Evolutionary conservation across 2,888 invertebrate species (phyloP).

Genomic region (Euproctis similis): DNA sequence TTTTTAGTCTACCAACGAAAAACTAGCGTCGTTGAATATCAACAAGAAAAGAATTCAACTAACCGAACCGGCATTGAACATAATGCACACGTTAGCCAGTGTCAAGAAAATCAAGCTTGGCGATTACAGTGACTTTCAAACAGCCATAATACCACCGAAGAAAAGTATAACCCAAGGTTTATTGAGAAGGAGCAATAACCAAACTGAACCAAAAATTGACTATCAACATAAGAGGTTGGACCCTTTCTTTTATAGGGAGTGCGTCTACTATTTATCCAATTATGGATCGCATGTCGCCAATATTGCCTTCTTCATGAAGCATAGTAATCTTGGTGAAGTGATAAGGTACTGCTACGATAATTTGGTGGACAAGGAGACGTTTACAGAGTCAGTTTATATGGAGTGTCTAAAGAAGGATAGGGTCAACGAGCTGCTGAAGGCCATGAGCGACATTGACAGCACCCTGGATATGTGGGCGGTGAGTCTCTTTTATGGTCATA

Average conservation of each 20-base stretch:
- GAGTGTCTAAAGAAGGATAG: constrained; percentile 80
- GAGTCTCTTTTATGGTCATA: too few species aligned
- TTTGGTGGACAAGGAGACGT: constrained; percentile 80
- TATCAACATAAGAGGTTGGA: constrained; percentile 57
- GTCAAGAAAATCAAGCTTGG: constrained; percentile 74
- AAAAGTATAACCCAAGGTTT: constrained; percentile 66
- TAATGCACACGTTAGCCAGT: constrained; percentile 76
- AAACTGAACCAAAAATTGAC: constrained; percentile 49
- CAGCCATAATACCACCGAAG: constrained; percentile 47
- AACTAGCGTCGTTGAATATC: constrained; percentile 53
- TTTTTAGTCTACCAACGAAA: constrained; percentile 58
- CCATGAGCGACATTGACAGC: constrained; percentile 79
- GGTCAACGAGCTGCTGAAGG: constrained; percentile 76
- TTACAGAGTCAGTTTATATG: constrained; percentile 83
- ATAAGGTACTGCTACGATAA: constrained; percentile 82
- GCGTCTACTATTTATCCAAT: constrained; percentile 85
- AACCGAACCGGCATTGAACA: constrained; percentile 76
- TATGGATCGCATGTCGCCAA: constrained; percentile 86
- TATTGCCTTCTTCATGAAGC: constrained; percentile 84
- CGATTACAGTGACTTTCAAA: constrained; percentile 71
- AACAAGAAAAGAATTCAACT: constrained; percentile 65
- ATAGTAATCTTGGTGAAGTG: constrained; percentile 81
- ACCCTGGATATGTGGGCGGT: constrained; percentile 83
- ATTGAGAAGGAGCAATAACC: constrained; percentile 48
- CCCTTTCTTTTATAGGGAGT: constrained; percentile 83